Evolutionary conservation across 1,140 invertebrate genomes (phyloP).

Genomic region (Coelopa frigida): DNA sequence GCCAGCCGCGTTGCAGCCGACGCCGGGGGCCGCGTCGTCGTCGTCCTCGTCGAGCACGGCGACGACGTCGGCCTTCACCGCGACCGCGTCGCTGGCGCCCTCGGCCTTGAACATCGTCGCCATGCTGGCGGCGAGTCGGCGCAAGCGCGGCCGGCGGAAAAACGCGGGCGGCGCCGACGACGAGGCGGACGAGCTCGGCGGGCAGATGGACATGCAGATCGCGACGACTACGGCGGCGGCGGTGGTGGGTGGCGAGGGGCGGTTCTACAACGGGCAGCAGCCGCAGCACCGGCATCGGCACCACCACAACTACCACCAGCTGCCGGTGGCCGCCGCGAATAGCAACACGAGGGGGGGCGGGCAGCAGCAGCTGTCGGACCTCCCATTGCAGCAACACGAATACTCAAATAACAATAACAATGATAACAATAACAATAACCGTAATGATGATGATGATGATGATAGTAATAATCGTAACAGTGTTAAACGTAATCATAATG

Average conservation of each 20-base stretch:
- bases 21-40: slow-evolving; percentile 19
- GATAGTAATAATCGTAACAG: slow-evolving; percentile 27
- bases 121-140: slow-evolving; percentile 35
- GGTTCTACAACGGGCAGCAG: slow-evolving; percentile 13
- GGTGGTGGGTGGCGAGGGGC: slow-evolving; percentile 25
- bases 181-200: slow-evolving; percentile 1
- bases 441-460: slow-evolving; percentile 19
- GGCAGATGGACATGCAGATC: too few species aligned
- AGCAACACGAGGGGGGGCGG: too few species aligned
- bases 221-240: slow-evolving; percentile 12
- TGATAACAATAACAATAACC: slow-evolving; percentile 1
- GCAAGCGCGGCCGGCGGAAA: slow-evolving; percentile 39
- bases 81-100: slow-evolving; percentile 32
- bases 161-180: slow-evolving; percentile 12
- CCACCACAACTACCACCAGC: neutral
- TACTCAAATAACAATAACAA: slow-evolving; percentile 18
- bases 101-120: slow-evolving; percentile 36
- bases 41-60: slow-evolving; percentile 31
- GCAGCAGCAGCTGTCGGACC: neutral
- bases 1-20: slow-evolving; percentile 19
- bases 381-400: slow-evolving; percentile 14
- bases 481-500: slow-evolving; percentile 31
- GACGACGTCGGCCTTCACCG: slow-evolving; percentile 25
- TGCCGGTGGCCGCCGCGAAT: neutral
- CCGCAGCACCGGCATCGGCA: slow-evolving; percentile 5